Percentiles rank a stretch among this genome's conserved stretches.
Conservation (phyloP, 2,797 vertebrate genomes). For the Discoglossus pictus region DNA sequence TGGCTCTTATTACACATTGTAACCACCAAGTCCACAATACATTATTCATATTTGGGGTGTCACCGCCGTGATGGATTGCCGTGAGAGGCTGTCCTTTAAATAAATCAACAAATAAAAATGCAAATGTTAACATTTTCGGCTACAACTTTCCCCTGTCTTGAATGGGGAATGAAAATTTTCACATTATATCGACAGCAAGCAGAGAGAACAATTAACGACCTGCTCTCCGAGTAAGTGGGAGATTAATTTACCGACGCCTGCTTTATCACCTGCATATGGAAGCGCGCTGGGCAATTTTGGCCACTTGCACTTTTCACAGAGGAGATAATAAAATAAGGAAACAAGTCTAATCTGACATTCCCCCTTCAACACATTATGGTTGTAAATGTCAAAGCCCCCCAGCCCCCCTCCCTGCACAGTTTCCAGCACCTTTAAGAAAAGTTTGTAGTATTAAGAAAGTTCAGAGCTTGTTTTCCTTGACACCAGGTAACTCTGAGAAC, state of each 20-base stretch:
- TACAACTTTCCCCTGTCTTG: conserved; percentile 74
- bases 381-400: conserved; percentile 23
- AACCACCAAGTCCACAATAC: conserved; percentile 92
- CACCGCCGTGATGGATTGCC: conserved; percentile 96
- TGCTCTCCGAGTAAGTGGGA: conserved; percentile 75
- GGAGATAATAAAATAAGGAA: conserved; percentile 37
- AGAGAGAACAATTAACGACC: conserved; percentile 81
- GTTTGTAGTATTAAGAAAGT: conserved; percentile 1
- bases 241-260: conserved; percentile 76
- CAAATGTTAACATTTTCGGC: conserved; percentile 98
- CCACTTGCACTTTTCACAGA: conserved; percentile 35
- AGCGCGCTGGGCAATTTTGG: conserved; percentile 20
- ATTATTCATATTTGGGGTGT: conserved; percentile 98
- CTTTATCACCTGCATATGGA: conserved; percentile 63
- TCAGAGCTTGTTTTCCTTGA: neutral
- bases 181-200: conserved; percentile 81
- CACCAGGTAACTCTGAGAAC: too few species aligned
- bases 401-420: too few species aligned
- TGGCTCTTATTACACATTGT: conserved; percentile 92
- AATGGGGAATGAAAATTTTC: conserved; percentile 76
- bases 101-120: conserved; percentile 99
- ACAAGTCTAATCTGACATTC: conserved; percentile 27
- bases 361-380: conserved; percentile 6
- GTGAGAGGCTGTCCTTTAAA: conserved; percentile 98
- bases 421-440: conserved; percentile 13